Evolutionary conservation across 2,113 vertebrate genomes (phyloP), one percentile per base, ranked within the genome.

Genomic region (Spermophilus dauricus): DNA sequence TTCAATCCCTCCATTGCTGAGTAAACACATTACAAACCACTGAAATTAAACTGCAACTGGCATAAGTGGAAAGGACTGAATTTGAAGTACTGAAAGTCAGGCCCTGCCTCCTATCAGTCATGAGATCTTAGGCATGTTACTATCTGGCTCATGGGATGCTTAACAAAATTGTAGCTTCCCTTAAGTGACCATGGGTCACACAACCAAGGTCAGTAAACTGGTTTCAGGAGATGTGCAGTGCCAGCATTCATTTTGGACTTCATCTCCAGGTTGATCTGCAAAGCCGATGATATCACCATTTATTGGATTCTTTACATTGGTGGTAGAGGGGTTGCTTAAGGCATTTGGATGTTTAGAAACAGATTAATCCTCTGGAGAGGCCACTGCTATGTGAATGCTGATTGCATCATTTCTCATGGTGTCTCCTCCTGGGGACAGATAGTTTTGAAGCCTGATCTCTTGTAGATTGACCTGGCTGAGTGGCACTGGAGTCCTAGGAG

Each of bases 341-440:
- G 24, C 3, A 5, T 13, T 4, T 4, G 20, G 34, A 70, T 91
- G 26, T 37, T 82, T 13, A 61, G 51, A 94, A 56, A 75, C 4
- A 9, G 4, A 39, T 39, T 18, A 10, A 2, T 0, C 7, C 53
- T 58, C 30, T 17, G 4, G 61, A 63, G 61, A 28, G 3, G 9
- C 0, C 7, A 30, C 12, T 13, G 4, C 32, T 89, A 22, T 13
- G 0, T 34, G 1, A 26, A 1, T 45, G 13, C 2, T 39, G 42
- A 9, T 48, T 34, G 16, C 9, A 1, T 45, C 32, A 16, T 5
- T 39, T 53, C 24, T 37, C 1, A 28, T 9, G 16, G 1, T 28
- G 17, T 20, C 61, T 32, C 30, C 32, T n/a, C 2, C 16, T 17
- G 32, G 28, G n/a, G 5, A 53, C 17, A 69, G 1, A 18, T 11